phyloP scores from a whole-genome alignment of 2,797 vertebrate species.

The Schizothorax lantsangensis region DNA sequence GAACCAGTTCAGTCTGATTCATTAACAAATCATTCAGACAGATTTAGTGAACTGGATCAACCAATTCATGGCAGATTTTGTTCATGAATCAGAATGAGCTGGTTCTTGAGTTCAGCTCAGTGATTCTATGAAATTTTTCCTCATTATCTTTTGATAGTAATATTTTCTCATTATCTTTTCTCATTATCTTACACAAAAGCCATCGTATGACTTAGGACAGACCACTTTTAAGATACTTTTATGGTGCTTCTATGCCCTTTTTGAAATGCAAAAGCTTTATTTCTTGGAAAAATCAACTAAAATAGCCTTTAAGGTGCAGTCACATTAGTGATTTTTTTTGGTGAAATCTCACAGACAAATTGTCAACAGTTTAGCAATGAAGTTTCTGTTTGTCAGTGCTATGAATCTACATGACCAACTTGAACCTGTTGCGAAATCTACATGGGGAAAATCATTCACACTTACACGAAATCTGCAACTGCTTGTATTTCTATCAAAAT shows the following conservation, averaged over 20 bases:
- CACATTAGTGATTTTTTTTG: not conserved
- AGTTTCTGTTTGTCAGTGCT: not conserved
- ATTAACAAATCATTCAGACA: not conserved
- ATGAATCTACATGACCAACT: not conserved
- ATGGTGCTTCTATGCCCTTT: not conserved
- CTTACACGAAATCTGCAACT: too few relatives aligned
- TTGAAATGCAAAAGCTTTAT: not conserved
- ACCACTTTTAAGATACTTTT: not conserved
- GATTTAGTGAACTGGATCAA: not conserved
- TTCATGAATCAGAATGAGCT: not conserved
- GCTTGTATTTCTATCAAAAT: too few relatives aligned
- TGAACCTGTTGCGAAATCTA: not conserved
- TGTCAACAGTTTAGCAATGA: not conserved
- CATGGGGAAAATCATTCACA: not conserved
- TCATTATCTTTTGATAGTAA: not conserved
- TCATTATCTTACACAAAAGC: not conserved
- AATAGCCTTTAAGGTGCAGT: not conserved
- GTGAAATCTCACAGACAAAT: too few relatives aligned
- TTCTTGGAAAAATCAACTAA: not conserved
- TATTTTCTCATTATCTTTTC: not conserved
- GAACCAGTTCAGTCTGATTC: not conserved
- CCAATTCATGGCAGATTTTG: not conserved
- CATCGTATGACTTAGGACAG: not conserved
- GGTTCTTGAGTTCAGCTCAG: not conserved
- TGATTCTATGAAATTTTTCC: not conserved